These are phyloP conservation scores for Anthophora plumipes DNA, from an alignment of 2,888 invertebrate genomes.

Conservation along the genomic window DNA sequence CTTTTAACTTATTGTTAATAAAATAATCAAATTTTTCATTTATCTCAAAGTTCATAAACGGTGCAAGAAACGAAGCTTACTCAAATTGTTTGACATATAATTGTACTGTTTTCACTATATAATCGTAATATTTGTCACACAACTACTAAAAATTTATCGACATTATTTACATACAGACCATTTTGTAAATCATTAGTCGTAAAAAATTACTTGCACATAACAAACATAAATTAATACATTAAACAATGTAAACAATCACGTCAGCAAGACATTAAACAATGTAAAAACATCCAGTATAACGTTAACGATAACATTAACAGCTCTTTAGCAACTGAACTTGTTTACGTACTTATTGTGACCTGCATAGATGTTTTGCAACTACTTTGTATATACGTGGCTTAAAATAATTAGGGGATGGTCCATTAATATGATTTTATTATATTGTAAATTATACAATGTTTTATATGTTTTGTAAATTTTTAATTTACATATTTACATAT, in stretches of 20 bases:
- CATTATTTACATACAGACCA: not conserved
- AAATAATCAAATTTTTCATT: not conserved
- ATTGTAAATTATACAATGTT: not conserved
- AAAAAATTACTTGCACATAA: not conserved
- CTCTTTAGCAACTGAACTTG: conserved; percentile 14
- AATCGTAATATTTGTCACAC: too few species aligned
- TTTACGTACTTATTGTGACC: conserved; percentile 32
- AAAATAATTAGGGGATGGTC: conserved; percentile 32
- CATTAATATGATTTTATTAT: not conserved
- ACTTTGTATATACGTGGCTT: conserved; percentile 20
- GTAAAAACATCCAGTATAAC: not conserved
- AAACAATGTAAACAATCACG: too few species aligned
- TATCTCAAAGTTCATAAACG: not conserved
- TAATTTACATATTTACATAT: not conserved
- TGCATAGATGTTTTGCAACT: conserved; percentile 39
- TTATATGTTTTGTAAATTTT: not conserved
- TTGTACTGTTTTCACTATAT: too few species aligned
- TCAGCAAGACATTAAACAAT: not conserved
- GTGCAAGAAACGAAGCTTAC: not conserved
- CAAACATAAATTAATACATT: not conserved
- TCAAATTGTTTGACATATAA: too few species aligned
- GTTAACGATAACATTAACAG: not conserved
- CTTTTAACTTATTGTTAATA: not conserved
- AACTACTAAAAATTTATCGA: too few species aligned
- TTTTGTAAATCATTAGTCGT: not conserved